phyloP scores from a whole-genome alignment of 2,888 invertebrate genomes.

The Apotomis capreana region DNA sequence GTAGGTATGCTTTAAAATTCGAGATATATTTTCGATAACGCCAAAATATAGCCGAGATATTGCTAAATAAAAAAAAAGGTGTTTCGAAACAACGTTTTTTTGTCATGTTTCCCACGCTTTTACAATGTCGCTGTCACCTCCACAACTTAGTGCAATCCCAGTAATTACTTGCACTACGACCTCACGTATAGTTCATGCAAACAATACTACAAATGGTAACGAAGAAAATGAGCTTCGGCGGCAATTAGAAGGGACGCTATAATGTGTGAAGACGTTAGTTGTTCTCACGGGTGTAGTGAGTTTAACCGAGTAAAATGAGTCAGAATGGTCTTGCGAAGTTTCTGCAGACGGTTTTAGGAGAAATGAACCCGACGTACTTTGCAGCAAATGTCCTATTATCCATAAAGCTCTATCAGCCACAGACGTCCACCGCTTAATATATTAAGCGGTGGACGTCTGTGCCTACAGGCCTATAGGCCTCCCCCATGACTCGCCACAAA shows the following conservation, averaged over 20 bases:
- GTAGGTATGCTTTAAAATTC: neutral
- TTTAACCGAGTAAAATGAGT: conserved; percentile 23
- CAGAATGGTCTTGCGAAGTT: conserved; percentile 24
- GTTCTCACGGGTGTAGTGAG: conserved; percentile 54
- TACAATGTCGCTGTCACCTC: conserved; percentile 20
- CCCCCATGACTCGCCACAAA: too few relatives aligned
- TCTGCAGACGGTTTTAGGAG: conserved; percentile 8
- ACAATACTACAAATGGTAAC: conserved; percentile 33
- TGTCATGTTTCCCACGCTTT: conserved; percentile 21
- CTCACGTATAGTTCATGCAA: conserved; percentile 23
- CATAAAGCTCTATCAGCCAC: too few relatives aligned
- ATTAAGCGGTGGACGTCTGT: too few relatives aligned
- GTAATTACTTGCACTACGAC: conserved; percentile 26
- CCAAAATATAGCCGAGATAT: neutral
- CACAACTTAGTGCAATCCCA: conserved; percentile 25
- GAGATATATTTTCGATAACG: too few relatives aligned
- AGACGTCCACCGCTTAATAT: too few relatives aligned
- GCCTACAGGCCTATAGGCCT: too few relatives aligned
- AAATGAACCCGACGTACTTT: conserved; percentile 8
- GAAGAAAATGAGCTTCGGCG: conserved; percentile 51
- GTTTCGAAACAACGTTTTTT: neutral
- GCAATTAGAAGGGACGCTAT: conserved; percentile 64
- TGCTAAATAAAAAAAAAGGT: neutral
- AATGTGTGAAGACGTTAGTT: conserved; percentile 56
- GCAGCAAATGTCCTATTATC: too few relatives aligned